Percentiles rank a stretch among this genome's conserved stretches.
These are phyloP conservation scores for Gymnarchus niloticus DNA, from an alignment of 2,113 vertebrate genomes.

Conservation along the genomic window DNA sequence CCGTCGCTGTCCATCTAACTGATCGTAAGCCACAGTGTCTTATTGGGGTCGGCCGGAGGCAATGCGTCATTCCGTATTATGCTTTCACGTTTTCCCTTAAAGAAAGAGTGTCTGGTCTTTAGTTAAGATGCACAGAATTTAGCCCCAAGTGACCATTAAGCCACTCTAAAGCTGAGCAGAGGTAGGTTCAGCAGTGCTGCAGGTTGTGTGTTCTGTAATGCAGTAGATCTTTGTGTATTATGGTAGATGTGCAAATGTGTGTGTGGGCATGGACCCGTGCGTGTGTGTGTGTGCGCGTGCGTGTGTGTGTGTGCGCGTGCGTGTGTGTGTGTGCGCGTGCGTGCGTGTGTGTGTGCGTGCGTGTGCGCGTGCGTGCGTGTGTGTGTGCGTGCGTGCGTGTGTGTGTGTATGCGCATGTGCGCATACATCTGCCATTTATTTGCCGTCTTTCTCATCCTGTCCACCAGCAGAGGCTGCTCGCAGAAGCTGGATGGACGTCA, in stretches of 20 bases:
- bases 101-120: neutral
- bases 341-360: neutral
- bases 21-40: slow-evolving; percentile 8
- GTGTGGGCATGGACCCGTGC: neutral
- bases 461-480: neutral
- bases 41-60: slow-evolving; percentile 16
- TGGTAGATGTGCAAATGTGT: neutral
- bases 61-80: slow-evolving; percentile 6
- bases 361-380: neutral
- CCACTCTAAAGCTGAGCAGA: neutral
- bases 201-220: neutral
- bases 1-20: neutral
- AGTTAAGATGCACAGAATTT: neutral
- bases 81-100: neutral
- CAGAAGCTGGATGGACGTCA: neutral
- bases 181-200: neutral
- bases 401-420: neutral
- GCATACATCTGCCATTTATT: neutral
- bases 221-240: neutral
- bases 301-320: neutral
- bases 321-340: neutral
- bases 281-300: neutral
- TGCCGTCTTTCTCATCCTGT: neutral
- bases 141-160: neutral
- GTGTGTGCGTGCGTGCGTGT: neutral